Evolutionary conservation across 2,888 invertebrate genomes (phyloP).

Genomic region (Sinodicranocentrus sp.): DNA sequence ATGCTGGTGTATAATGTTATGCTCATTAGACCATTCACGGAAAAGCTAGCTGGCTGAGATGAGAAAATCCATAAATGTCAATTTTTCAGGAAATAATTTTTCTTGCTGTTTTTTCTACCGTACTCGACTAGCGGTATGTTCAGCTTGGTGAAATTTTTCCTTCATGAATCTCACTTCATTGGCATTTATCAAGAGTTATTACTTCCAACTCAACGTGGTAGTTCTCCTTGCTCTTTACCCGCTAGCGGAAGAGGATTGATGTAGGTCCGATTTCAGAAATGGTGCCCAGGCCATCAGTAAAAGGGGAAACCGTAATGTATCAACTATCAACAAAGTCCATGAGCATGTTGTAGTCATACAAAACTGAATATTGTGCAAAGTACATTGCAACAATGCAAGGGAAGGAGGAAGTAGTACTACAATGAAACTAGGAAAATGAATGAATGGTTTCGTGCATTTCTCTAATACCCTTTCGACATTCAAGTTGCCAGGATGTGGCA

Average conservation of each 20-base stretch:
- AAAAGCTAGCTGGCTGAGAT: constrained; percentile 26
- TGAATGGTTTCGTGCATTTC: background rate
- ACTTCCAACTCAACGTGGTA: constrained; percentile 18
- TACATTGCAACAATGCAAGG: background rate
- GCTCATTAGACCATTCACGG: background rate
- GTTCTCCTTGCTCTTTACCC: background rate
- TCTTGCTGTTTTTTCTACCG: constrained; percentile 28
- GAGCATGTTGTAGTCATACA: background rate
- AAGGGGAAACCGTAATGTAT: constrained; percentile 7
- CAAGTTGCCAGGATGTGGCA: background rate
- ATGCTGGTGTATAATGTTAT: background rate
- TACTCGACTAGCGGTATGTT: background rate
- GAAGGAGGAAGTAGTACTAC: background rate
- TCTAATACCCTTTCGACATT: background rate
- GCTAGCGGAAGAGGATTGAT: background rate
- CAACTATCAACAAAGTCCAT: background rate
- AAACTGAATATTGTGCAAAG: background rate
- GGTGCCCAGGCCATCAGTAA: background rate
- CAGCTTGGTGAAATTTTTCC: no score
- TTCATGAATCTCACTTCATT: constrained; percentile 4
- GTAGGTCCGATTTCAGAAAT: background rate
- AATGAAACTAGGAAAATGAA: background rate
- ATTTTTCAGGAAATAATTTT: constrained; percentile 64
- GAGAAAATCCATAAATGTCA: constrained; percentile 64
- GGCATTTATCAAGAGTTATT: constrained; percentile 61